These are phyloP conservation scores for Lypha dubia DNA, from an alignment of 2,888 invertebrate species.

Conservation along the genomic window DNA sequence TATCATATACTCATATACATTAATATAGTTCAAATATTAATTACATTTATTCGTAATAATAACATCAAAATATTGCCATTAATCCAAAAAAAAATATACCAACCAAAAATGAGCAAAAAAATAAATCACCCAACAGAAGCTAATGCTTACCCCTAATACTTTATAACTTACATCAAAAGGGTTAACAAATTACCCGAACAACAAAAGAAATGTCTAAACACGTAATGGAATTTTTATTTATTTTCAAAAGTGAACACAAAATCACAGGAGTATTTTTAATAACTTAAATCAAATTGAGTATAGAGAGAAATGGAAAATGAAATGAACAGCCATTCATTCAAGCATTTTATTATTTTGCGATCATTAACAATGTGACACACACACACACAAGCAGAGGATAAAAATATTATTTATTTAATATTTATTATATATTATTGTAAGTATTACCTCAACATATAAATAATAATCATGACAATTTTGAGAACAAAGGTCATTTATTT, in stretches of 20 bases:
- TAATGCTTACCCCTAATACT: neutral
- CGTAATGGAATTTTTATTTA: slow-evolving; percentile 64
- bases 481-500: slow-evolving; percentile 68
- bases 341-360: slow-evolving; percentile 27
- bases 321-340: slow-evolving; percentile 18
- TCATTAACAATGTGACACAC: slow-evolving; percentile 41
- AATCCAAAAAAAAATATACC: no score
- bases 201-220: slow-evolving; percentile 1
- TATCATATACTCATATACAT: no score
- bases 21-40: no score
- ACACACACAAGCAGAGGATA: slow-evolving; percentile 12
- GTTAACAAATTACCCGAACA: slow-evolving; percentile 11
- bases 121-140: neutral
- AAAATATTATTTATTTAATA: slow-evolving; percentile 33
- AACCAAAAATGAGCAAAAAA: no score
- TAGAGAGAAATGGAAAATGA: slow-evolving; percentile 1
- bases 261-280: slow-evolving; percentile 62
- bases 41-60: no score
- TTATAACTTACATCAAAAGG: neutral
- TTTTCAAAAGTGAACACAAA: slow-evolving; percentile 37
- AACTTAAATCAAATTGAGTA: slow-evolving; percentile 44
- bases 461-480: slow-evolving; percentile 71
- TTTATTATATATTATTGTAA: slow-evolving; percentile 62
- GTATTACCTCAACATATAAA: slow-evolving; percentile 66
- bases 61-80: no score